Conservation (phyloP, 2,113 vertebrate species). For the Chrysemys picta region DNA sequence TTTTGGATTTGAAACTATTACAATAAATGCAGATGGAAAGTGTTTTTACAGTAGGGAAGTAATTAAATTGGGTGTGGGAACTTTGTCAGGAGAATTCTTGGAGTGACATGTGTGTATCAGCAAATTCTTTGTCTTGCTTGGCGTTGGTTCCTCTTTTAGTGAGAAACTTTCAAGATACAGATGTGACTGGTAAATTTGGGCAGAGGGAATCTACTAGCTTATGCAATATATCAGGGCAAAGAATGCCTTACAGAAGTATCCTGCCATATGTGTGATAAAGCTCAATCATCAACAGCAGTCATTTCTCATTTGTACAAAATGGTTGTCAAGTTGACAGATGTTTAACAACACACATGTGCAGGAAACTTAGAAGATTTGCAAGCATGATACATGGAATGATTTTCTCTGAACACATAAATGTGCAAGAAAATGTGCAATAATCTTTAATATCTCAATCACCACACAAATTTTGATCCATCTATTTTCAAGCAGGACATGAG, state of each 20-base stretch:
- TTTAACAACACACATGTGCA: background rate
- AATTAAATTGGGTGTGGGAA: constrained; percentile 84
- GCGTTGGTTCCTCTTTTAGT: constrained; percentile 70
- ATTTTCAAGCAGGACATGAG: background rate
- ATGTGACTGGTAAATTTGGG: constrained; percentile 55
- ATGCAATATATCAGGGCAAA: constrained; percentile 3
- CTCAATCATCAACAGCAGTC: background rate
- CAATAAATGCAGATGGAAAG: constrained; percentile 83
- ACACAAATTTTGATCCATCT: background rate
- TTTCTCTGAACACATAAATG: background rate
- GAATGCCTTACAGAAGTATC: constrained; percentile 25
- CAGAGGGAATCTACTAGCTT: constrained; percentile 38
- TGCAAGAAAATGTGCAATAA: background rate
- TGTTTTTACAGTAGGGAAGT: constrained; percentile 84
- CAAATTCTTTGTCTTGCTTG: constrained; percentile 83
- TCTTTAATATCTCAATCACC: background rate
- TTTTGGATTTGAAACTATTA: constrained; percentile 82
- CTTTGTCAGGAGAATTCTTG: constrained; percentile 82
- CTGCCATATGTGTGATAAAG: background rate
- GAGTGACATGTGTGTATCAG: constrained; percentile 83
- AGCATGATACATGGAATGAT: fast-evolving
- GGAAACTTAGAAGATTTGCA: background rate
- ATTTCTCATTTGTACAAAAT: constrained; percentile 10
- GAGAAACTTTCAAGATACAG: constrained; percentile 69
- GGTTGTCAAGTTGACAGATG: background rate